Evolutionary conservation across 2,888 invertebrate species (phyloP).

Genomic region (Leucophenga maculata): DNA sequence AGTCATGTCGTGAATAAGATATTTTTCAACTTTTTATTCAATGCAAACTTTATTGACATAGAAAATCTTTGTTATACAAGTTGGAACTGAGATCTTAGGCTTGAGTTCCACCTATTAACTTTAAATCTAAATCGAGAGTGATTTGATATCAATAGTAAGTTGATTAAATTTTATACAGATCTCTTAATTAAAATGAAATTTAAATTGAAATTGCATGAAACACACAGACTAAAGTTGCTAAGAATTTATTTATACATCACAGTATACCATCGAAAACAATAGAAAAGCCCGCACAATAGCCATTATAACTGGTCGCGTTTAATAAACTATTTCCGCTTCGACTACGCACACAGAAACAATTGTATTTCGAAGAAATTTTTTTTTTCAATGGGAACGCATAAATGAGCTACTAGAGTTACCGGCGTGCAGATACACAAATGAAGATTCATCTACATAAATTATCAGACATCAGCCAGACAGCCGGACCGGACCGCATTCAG

Average conservation of each 20-base stretch:
- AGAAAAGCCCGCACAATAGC: neutral
- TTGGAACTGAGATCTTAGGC: no score
- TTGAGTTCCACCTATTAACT: no score
- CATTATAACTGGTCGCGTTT: constrained; percentile 39
- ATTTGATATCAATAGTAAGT: no score
- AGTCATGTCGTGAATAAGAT: no score
- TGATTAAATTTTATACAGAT: no score
- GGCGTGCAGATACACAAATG: neutral
- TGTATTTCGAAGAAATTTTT: neutral
- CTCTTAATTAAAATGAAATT: constrained; percentile 48
- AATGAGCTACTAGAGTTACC: neutral
- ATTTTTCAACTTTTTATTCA: no score
- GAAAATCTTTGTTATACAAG: no score
- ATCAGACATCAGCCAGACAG: neutral
- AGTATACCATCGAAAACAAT: neutral
- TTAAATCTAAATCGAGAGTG: no score
- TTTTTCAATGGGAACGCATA: constrained; percentile 21
- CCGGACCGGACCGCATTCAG: neutral
- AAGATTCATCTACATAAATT: neutral
- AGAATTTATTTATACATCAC: neutral
- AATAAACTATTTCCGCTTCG: constrained; percentile 60
- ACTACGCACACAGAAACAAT: neutral
- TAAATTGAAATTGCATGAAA: constrained; percentile 63
- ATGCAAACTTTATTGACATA: no score
- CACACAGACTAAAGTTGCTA: constrained; percentile 24